Evolutionary conservation across 2,113 vertebrate genomes (phyloP).

Genomic region (Nipponia nippon): DNA sequence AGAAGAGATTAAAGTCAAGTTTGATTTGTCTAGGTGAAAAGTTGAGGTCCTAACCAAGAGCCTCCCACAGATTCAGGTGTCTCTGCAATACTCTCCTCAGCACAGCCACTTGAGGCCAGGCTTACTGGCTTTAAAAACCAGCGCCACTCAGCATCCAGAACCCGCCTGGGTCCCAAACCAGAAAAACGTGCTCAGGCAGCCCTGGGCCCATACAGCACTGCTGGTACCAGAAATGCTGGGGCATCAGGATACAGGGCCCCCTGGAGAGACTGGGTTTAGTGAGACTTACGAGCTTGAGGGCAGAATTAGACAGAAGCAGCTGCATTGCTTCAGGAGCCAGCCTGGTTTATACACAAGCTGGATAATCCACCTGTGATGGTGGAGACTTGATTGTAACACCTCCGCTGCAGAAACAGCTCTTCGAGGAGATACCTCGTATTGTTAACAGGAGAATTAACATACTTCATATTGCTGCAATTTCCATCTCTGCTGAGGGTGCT

Average conservation of each 20-base stretch:
- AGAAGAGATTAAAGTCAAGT: background rate
- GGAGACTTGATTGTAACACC: background rate
- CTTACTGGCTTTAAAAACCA: background rate
- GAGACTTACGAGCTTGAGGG: background rate
- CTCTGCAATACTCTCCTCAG: background rate
- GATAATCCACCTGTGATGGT: background rate
- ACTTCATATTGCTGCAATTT: background rate
- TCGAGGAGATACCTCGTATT: background rate
- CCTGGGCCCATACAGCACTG: background rate
- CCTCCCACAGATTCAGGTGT: background rate
- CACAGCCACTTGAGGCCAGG: background rate
- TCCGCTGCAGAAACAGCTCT: background rate
- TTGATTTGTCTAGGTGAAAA: background rate
- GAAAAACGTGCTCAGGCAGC: background rate
- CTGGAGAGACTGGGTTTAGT: background rate
- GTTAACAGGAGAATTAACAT: background rate
- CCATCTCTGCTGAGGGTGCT: background rate
- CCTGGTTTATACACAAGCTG: background rate
- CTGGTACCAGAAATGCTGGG: background rate
- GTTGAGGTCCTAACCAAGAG: background rate
- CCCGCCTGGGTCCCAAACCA: background rate
- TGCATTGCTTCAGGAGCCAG: background rate
- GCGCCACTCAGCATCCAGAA: background rate
- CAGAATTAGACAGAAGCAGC: background rate
- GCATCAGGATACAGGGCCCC: background rate